Percentiles rank a stretch among this genome's conserved stretches.
phyloP scores from a whole-genome alignment of 2,797 vertebrate genomes.

The Kryptopterus vitreolus region DNA sequence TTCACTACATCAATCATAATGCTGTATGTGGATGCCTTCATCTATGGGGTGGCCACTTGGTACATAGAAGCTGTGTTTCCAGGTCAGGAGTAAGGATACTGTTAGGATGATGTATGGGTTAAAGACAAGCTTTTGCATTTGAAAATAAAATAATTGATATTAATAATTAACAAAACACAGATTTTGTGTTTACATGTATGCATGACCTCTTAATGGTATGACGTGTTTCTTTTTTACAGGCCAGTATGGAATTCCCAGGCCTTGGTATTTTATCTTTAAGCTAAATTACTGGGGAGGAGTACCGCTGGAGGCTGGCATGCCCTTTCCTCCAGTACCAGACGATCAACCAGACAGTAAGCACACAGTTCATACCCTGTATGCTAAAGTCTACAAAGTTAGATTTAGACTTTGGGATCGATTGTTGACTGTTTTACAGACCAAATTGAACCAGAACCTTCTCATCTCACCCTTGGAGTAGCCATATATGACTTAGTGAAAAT shows the following conservation, averaged over 20 bases:
- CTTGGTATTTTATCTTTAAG: slow-evolving; percentile 88
- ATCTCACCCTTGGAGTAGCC: slow-evolving; percentile 77
- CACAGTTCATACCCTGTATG: not conserved
- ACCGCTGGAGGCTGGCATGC: slow-evolving; percentile 63
- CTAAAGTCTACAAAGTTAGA: not conserved
- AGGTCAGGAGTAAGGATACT: slow-evolving; percentile 66
- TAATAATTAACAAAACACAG: not conserved
- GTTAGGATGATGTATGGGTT: not conserved
- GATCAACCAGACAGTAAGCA: slow-evolving; percentile 66
- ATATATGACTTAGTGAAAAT: slow-evolving; percentile 85
- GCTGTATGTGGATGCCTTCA: slow-evolving; percentile 80
- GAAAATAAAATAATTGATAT: not conserved
- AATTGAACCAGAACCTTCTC: slow-evolving; percentile 76
- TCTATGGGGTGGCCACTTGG: slow-evolving; percentile 81
- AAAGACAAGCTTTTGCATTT: not conserved
- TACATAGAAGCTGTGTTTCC: slow-evolving; percentile 89
- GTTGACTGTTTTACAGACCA: slow-evolving; percentile 67
- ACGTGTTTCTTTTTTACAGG: slow-evolving; percentile 63
- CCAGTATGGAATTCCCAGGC: slow-evolving; percentile 85
- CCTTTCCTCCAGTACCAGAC: slow-evolving; percentile 63
- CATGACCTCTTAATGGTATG: not conserved
- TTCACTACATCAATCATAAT: slow-evolving; percentile 75
- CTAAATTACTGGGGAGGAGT: slow-evolving; percentile 85
- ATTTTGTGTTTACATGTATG: not conserved
- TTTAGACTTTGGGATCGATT: not conserved